Percentiles rank a stretch among this genome's conserved stretches.
phyloP scores from a whole-genome alignment of 1,140 invertebrate species.

The Thaumatotibia leucotreta region DNA sequence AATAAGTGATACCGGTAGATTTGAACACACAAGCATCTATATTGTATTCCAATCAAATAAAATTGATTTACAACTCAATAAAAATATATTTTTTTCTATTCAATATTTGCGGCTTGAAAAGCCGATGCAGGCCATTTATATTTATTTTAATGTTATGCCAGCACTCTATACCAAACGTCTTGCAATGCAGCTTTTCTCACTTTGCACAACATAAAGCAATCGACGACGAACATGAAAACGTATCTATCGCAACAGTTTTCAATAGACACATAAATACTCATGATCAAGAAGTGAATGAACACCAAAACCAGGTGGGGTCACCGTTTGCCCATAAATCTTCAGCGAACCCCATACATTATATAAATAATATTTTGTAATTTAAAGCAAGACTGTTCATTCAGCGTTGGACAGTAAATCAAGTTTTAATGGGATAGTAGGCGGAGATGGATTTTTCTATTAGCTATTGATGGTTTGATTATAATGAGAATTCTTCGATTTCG shows the following conservation, averaged over 20 bases:
- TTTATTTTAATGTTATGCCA: no score
- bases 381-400: background rate
- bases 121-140: no score
- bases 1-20: no score
- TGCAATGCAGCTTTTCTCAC: no score
- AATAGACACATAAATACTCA: background rate
- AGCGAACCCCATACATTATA: slow-evolving; percentile 5
- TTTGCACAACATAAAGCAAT: no score
- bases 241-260: background rate
- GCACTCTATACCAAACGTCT: no score
- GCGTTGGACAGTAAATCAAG: background rate
- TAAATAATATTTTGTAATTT: slow-evolving; percentile 15
- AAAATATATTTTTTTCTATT: no score
- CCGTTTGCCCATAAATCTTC: background rate
- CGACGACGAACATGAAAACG: background rate
- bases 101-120: no score
- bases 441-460: slow-evolving; percentile 9
- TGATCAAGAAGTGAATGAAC: background rate
- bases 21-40: no score
- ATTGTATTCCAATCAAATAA: no score
- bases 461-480: slow-evolving; percentile 9
- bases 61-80: no score
- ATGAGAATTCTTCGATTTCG: slow-evolving; percentile 3
- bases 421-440: slow-evolving; percentile 3
- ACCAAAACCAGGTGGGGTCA: slow-evolving; percentile 3